Evolutionary conservation across 2,113 vertebrate genomes (phyloP), one percentile per base, ranked within the genome.

Genomic region (Ptyas mucosa): DNA sequence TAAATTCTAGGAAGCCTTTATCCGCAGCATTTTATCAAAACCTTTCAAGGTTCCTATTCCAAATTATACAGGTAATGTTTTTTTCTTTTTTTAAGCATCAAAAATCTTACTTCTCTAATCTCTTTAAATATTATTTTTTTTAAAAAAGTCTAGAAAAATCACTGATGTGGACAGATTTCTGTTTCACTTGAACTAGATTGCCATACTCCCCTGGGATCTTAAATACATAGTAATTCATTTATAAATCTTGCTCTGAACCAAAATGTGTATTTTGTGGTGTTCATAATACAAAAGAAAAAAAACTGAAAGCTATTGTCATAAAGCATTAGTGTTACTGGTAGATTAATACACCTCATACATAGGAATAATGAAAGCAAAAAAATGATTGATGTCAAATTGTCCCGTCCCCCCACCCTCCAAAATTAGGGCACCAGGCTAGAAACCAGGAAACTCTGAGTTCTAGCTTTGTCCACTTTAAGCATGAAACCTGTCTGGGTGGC

Each of bases 31-130:
- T 97, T 98, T 99, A 96, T 99, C 99, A 94, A 99, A 98, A 95
- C 99, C 99, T 29, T 99, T 99, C 96, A 99, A 99, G 97, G 96
- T 99, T 57, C 99, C 99, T 11, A 99, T 99, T 97, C 98, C 97
- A 94, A 99, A 99, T 96, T 99, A 99, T 96, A 98, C 98, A 98
- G 99, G 99, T 99, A 98, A 97, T 96, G 9, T 93, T 49, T 49
- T 87, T 91, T 12, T 1, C 0, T 15, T 69, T 85, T 21, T 29
- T 29, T 29, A 14, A 57, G 26, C 10, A 94, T 58, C 87, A 61
- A 89, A 61, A 89, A 6, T 20, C 5, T 89, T 61, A 52, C 29
- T 11, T 61, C 90, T 93, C 23, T 93, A 55, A 52, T 93, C 21
- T 58, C 57, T 81, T 39, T 57, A 85, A 95, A 51, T 85, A 61